Evolutionary conservation across 1,140 invertebrate species (phyloP).

Genomic region (Eubasilissa regina): DNA sequence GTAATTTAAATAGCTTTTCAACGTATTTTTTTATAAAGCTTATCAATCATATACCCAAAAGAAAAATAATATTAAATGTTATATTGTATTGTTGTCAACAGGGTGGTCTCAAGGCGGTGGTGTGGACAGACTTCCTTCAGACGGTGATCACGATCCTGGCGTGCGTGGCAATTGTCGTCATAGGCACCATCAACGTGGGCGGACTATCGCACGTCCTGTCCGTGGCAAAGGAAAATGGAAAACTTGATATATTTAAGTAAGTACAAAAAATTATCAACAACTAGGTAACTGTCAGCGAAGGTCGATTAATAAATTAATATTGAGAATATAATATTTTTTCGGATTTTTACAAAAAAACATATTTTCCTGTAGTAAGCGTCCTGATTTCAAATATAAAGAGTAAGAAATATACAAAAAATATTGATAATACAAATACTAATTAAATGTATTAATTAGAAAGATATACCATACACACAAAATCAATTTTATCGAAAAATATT

Average conservation of each 20-base stretch:
- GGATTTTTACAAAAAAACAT: too few species aligned
- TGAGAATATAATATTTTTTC: too few species aligned
- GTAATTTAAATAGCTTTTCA: constrained; percentile 6
- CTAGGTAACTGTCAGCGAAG: background rate
- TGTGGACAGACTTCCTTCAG: constrained; percentile 92
- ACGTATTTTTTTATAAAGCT: background rate
- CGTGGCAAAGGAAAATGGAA: constrained; percentile 70
- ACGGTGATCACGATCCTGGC: constrained; percentile 84
- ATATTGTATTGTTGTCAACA: constrained; percentile 63
- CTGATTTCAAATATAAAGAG: too few species aligned
- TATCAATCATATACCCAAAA: background rate
- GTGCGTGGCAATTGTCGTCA: constrained; percentile 78
- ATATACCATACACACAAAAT: too few species aligned
- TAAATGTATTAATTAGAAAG: too few species aligned
- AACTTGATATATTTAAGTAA: constrained; percentile 70
- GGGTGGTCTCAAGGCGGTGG: constrained; percentile 90
- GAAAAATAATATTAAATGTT: too few species aligned
- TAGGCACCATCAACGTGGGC: constrained; percentile 79
- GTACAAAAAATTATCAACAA: background rate
- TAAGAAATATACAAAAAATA: too few species aligned
- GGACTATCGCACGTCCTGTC: constrained; percentile 78
- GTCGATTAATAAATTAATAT: too few species aligned
- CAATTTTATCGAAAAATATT: too few species aligned
- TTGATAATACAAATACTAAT: too few species aligned
- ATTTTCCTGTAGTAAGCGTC: too few species aligned